Evolutionary conservation across 2,888 invertebrate species (phyloP).

Genomic region (Toxonevra muliebris): DNA sequence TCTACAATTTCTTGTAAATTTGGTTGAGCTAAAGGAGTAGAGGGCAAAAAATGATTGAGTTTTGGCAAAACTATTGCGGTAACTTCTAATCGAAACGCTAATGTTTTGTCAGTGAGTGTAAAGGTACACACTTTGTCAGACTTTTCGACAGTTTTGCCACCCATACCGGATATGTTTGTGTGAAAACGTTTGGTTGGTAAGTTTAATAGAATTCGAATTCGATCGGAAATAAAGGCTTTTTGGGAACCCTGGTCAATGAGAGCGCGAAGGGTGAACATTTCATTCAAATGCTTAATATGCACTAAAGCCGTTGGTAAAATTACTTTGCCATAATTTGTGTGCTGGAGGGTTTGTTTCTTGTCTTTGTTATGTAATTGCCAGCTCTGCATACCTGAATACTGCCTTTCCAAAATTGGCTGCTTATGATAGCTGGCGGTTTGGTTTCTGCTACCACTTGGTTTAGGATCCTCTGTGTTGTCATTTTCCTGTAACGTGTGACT

Average conservation of each 20-base stretch:
- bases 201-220: neutral
- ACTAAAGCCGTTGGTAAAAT: conserved; percentile 2
- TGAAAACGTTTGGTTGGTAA: conserved; percentile 13
- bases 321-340: conserved; percentile 5
- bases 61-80: conserved; percentile 3
- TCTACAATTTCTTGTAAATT: neutral
- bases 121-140: conserved; percentile 21
- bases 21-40: neutral
- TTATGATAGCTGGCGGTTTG: neutral
- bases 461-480: neutral
- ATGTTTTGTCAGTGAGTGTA: too few relatives aligned
- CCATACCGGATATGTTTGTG: conserved; percentile 20
- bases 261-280: conserved; percentile 21
- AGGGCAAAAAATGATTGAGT: conserved; percentile 1
- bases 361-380: neutral
- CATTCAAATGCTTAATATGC: conserved; percentile 6
- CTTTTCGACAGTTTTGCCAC: neutral
- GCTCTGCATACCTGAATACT: neutral
- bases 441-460: neutral
- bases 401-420: neutral
- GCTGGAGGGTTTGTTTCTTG: neutral
- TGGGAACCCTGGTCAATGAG: conserved; percentile 32
- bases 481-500: too few relatives aligned
- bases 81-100: neutral
- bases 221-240: conserved; percentile 20